phyloP scores from a whole-genome alignment of 2,888 invertebrate species.

The Athalia cordata region DNA sequence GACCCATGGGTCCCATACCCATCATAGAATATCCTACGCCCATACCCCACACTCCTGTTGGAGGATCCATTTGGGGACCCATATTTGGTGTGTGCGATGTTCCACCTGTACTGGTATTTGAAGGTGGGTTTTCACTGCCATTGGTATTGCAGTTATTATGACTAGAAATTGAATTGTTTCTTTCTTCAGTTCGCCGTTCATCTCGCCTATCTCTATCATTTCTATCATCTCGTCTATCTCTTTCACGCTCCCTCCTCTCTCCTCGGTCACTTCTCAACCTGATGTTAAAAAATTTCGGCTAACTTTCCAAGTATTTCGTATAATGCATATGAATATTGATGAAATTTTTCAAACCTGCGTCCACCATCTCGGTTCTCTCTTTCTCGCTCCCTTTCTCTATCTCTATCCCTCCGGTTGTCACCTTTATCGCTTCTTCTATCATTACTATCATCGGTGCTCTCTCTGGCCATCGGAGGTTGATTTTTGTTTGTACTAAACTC shows the following conservation, averaged over 20 bases:
- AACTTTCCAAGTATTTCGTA: not conserved
- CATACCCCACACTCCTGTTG: conserved; percentile 68
- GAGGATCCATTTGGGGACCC: conserved; percentile 64
- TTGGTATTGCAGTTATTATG: conserved; percentile 71
- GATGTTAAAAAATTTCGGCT: conserved; percentile 21
- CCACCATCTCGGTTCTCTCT: conserved; percentile 71
- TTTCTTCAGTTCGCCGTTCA: conserved; percentile 51
- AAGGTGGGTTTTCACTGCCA: conserved; percentile 61
- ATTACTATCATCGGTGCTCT: conserved; percentile 63
- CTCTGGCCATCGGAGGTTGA: conserved; percentile 76
- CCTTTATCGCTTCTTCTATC: conserved; percentile 69
- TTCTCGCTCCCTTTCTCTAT: conserved; percentile 69
- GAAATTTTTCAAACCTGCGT: conserved; percentile 63
- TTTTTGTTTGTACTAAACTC: conserved; percentile 80
- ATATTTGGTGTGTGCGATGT: conserved; percentile 62
- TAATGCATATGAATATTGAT: not conserved
- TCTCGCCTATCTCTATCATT: conserved; percentile 66
- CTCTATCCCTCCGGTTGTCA: conserved; percentile 71
- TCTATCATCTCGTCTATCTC: conserved; percentile 60
- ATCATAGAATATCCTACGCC: conserved; percentile 75
- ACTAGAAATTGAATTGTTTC: conserved; percentile 54
- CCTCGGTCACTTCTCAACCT: conserved; percentile 68
- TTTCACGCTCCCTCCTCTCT: conserved; percentile 73
- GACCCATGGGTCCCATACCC: conserved; percentile 76
- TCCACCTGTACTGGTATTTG: conserved; percentile 65